These are phyloP conservation scores for Sinohyriopsis cumingii DNA, from an alignment of 2,888 invertebrate genomes.

Conservation along the genomic window DNA sequence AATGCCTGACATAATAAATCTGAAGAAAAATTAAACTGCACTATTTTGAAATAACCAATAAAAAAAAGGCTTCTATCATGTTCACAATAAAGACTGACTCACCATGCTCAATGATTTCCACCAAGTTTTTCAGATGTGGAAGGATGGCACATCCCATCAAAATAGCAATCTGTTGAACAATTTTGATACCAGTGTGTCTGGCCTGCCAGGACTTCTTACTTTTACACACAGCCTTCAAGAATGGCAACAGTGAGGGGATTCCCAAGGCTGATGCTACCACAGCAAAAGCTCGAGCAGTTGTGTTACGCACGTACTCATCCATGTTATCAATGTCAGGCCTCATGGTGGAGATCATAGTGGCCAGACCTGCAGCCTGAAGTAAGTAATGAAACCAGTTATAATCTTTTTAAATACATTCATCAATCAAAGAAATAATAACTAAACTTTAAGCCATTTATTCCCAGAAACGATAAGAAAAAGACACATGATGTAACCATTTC, in stretches of 20 bases:
- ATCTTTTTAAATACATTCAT: too few relatives aligned
- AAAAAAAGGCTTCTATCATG: not conserved
- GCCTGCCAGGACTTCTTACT: conserved; percentile 99
- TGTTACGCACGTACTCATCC: conserved; percentile 99
- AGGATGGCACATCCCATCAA: conserved; percentile 99
- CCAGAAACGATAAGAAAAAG: too few relatives aligned
- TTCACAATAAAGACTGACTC: conserved; percentile 53
- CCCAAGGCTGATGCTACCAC: conserved; percentile 99
- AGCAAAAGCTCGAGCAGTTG: conserved; percentile 99
- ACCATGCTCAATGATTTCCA: conserved; percentile 99
- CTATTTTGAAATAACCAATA: not conserved
- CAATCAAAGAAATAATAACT: too few relatives aligned
- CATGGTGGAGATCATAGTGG: conserved; percentile 99
- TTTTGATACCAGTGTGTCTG: conserved; percentile 97
- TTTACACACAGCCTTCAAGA: conserved; percentile 98
- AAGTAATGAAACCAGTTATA: not conserved
- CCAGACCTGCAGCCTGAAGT: conserved; percentile 90
- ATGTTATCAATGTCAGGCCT: conserved; percentile 99
- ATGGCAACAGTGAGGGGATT: conserved; percentile 96
- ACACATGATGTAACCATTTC: too few relatives aligned
- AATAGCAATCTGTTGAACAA: conserved; percentile 99
- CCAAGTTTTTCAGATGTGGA: conserved; percentile 96
- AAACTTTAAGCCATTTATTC: too few relatives aligned
- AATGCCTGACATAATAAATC: too few relatives aligned
- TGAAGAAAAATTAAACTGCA: not conserved